Conservation (phyloP, 2,888 invertebrate species). For the Gandaritis pyraliata region DNA sequence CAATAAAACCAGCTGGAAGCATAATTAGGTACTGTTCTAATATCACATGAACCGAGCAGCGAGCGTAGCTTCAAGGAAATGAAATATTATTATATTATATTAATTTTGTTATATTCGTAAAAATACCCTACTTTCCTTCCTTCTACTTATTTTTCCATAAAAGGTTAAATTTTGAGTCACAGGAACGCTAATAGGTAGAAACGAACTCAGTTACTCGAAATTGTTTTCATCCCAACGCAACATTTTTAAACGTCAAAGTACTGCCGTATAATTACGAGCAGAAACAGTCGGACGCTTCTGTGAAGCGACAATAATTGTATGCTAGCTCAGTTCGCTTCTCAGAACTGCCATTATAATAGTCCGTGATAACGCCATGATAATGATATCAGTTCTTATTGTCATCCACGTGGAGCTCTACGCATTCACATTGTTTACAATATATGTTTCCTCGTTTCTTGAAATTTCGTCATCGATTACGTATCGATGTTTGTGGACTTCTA, state of each 20-base stretch:
- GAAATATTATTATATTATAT: too few species aligned
- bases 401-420: conserved; percentile 47
- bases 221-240: conserved; percentile 38
- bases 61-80: too few species aligned
- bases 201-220: conserved; percentile 23
- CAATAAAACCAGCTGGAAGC: too few species aligned
- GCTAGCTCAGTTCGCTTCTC: conserved; percentile 62
- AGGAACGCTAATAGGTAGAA: neutral
- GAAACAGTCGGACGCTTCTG: conserved; percentile 59
- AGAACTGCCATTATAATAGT: conserved; percentile 65
- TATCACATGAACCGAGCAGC: too few species aligned
- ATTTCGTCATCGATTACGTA: conserved; percentile 32
- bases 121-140: too few species aligned
- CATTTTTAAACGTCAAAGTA: conserved; percentile 44
- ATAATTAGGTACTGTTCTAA: too few species aligned
- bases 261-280: conserved; percentile 59
- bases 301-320: conserved; percentile 73
- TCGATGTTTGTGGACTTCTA: too few species aligned
- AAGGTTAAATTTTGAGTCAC: neutral
- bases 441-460: conserved; percentile 45
- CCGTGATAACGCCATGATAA: conserved; percentile 72
- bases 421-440: conserved; percentile 45
- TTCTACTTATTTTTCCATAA: neutral
- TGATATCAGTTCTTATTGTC: conserved; percentile 64
- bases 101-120: too few species aligned